Conservation (phyloP, 2,113 vertebrate genomes). For the Leptodactylus fuscus region DNA sequence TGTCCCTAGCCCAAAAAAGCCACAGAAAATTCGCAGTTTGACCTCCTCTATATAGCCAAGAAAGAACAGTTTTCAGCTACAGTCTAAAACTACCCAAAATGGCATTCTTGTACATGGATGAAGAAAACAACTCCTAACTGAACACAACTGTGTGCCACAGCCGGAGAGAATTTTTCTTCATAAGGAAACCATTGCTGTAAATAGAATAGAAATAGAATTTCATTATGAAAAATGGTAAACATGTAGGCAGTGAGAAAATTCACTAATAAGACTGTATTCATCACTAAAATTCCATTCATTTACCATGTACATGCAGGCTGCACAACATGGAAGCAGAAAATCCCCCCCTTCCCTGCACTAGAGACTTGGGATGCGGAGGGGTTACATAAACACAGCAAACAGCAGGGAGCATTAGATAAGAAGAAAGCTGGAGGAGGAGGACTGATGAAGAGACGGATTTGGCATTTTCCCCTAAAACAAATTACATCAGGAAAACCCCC, state of each 20-base stretch:
- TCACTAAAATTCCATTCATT: not conserved
- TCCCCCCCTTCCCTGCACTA: conserved; percentile 4
- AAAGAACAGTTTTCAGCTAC: not conserved
- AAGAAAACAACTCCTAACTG: not conserved
- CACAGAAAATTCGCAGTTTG: too few species aligned
- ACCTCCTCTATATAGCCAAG: not conserved
- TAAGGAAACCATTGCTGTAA: conserved; percentile 1
- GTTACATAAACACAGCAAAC: conserved; percentile 45
- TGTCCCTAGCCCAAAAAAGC: too few species aligned
- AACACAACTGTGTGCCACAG: not conserved
- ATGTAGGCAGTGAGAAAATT: not conserved
- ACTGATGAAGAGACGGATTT: conserved; percentile 33
- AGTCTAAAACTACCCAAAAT: conserved; percentile 15
- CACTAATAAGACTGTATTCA: not conserved
- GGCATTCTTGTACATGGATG: not conserved
- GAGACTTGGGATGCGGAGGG: conserved; percentile 21
- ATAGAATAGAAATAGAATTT: not conserved
- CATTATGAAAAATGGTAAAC: not conserved
- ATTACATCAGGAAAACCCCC: conserved; percentile 51
- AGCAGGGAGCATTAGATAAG: conserved; percentile 43
- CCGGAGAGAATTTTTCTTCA: not conserved
- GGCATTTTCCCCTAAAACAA: conserved; percentile 51
- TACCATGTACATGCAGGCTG: not conserved
- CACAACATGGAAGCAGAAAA: not conserved
- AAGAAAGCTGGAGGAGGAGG: conserved; percentile 36